phyloP scores from a whole-genome alignment of 1,140 invertebrate genomes.

The Zeugodacus cucurbitae region DNA sequence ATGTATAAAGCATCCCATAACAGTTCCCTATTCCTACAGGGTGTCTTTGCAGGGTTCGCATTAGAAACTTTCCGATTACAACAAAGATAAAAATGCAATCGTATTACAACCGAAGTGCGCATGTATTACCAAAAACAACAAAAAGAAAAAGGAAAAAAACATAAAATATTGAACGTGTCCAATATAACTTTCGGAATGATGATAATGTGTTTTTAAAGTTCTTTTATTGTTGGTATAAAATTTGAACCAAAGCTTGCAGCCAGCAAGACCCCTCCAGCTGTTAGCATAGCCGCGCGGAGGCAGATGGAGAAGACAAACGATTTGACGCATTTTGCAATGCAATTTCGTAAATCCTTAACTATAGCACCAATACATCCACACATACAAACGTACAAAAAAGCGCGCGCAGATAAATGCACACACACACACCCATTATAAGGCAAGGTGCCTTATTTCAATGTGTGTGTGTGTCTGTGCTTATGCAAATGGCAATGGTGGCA shows the following conservation, averaged over 20 bases:
- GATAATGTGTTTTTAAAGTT: slow-evolving; percentile 27
- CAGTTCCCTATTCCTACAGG: too few species aligned
- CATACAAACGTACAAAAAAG: neutral
- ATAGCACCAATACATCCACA: neutral
- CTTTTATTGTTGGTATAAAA: slow-evolving; percentile 34
- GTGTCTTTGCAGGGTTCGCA: too few species aligned
- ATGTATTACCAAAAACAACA: neutral
- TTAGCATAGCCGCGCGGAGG: neutral
- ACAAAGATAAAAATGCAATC: neutral
- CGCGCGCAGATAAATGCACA: neutral
- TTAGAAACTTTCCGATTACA: neutral
- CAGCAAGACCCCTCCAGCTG: neutral
- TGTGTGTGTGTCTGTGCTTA: neutral
- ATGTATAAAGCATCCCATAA: too few species aligned
- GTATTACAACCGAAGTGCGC: neutral
- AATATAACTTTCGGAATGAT: slow-evolving; percentile 10
- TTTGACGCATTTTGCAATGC: slow-evolving; percentile 17
- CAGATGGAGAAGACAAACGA: neutral
- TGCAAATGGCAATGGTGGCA: neutral
- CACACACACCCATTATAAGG: neutral
- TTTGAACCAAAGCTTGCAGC: neutral
- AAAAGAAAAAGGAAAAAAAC: neutral
- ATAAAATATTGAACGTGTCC: neutral
- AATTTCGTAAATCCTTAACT: slow-evolving; percentile 35
- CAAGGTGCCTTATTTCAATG: neutral